Evolutionary conservation across 2,797 vertebrate species (phyloP), one percentile per base, ranked within the genome.

Genomic region (Chrysolophus pictus): DNA sequence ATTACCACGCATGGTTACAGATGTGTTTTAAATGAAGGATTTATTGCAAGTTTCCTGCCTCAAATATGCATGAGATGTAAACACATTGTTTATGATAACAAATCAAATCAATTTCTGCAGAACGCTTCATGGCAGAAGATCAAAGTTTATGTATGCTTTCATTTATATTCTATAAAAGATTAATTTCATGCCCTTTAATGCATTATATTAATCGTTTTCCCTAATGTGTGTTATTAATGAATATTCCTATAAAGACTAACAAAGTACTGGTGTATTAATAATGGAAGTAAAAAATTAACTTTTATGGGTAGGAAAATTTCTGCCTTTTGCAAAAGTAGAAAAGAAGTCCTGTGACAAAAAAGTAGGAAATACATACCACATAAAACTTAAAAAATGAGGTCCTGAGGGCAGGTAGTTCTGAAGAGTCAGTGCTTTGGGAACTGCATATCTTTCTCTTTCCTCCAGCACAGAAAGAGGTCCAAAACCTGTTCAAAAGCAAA

Each of bases 101-200:
- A 91, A 79, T 77, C 58, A 78, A 78, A 93, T 91, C 84, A 74
- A 56, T 91, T 93, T 64, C 60, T 78, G 80, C 28, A 41, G 93
- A 96, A 81, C 5, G 1, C 68, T 94, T 70, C 31, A 7, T 63
- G 58, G 69, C 78, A 91, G 76, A 88, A 93, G 91, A 96, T 96
- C 93, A 95, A 95, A 95, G 92, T 94, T 84, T 92, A 89, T 92
- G 60, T 42, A 79, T 67, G 82, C 82, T 91, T 9, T 88, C 51
- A 67, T 87, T 94, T 87, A 26, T 75, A 26, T 44, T 81, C 82
- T 49, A 71, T 64, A 78, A 73, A 96, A 95, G 60, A 96, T 95
- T 91, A 93, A 95, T 96, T 95, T 96, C 83, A 86, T 92, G 90
- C 93, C 33, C 53, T 84, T 94, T 91, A 87, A 74, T 91, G 53